phyloP scores from a whole-genome alignment of 2,888 invertebrate genomes.

The Heteromurus nitidus region DNA sequence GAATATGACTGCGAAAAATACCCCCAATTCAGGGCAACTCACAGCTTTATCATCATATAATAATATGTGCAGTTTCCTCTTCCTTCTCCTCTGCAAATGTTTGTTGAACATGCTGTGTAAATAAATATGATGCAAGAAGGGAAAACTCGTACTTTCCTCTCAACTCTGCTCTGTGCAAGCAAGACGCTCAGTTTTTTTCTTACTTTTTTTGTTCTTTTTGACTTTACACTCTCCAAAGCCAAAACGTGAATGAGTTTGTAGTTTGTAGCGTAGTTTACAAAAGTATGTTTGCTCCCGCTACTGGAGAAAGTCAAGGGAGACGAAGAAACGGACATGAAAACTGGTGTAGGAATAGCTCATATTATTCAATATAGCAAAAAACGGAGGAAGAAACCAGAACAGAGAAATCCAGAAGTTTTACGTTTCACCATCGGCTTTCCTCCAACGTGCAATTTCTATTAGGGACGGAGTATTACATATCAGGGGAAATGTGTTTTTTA shows the following conservation, averaged over 20 bases:
- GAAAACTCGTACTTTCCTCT: no score
- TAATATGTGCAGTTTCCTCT: not conserved
- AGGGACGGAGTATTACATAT: not conserved
- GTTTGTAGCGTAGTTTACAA: not conserved
- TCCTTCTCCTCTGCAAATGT: not conserved
- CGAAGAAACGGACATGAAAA: not conserved
- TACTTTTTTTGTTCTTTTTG: constrained; percentile 38
- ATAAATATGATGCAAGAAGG: not conserved
- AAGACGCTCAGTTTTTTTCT: not conserved
- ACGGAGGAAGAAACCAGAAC: constrained; percentile 14
- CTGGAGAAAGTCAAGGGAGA: not conserved
- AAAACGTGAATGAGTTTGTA: constrained; percentile 22
- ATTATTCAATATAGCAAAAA: constrained; percentile 5
- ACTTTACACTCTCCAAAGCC: constrained; percentile 24
- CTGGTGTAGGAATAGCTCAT: not conserved
- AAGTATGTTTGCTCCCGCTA: not conserved
- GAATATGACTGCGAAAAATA: constrained; percentile 27
- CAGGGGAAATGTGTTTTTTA: not conserved
- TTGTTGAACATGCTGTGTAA: constrained; percentile 9
- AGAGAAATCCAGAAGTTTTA: constrained; percentile 45
- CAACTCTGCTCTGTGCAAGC: not conserved
- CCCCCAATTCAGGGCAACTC: constrained; percentile 31
- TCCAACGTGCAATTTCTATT: constrained; percentile 35
- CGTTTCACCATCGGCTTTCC: constrained; percentile 30
- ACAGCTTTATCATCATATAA: constrained; percentile 38